Base-by-base conservation (phyloP, 2,797 vertebrate genomes). In the Harpagifer antarcticus region DNA sequence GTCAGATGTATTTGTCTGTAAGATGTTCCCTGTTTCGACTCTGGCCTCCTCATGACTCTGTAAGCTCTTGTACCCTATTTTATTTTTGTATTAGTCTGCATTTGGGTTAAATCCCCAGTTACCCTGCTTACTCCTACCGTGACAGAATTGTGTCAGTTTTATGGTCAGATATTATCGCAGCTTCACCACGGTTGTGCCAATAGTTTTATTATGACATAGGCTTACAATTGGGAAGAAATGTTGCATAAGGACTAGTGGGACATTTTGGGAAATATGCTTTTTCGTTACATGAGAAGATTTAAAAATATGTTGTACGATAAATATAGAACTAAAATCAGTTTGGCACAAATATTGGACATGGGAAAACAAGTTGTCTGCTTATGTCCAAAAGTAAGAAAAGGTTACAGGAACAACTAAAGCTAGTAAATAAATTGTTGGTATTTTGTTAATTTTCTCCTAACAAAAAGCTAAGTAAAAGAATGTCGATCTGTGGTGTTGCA, bases 291-390 rank as follows among this genome's bases (percentile, higher is more conserved):
- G 19, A 71, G 40, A 56, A 45, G 10, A 67, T 42, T 61, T 10
- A 55, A 44, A 40, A 6, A 43, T 13, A 53, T 20, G 27, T 53
- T 53, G 23, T 17, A 49, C 12, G 42, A 40, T 14, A 45, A 44
- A 72, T 48, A 23, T 48, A 3, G 69, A 65, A 43, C 33, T 62
- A 33, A 10, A 53, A 48, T 50, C 45, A 61, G 19, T 10, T 53
- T 43, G 10, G 27, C 5, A 1, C 19, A 62, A 37, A 62, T 17
- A 62, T 40, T 44, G 27, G 27, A 27, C 27, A 27, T 27, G 3
- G 49, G 49, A 4, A 7, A 55, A 14, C 15, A 33, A n/a, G 47
- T 11, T 40, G n/a, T 2, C 12, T 5, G 60, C 1, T 13, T 16
- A 15, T 13, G 31, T 56, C 5, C 11, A 49, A 33, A 42, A 17